Percentiles rank a stretch among this genome's conserved stretches.
These are phyloP conservation scores for Passer montanus DNA, from an alignment of 2,113 vertebrate genomes.

Conservation along the genomic window DNA sequence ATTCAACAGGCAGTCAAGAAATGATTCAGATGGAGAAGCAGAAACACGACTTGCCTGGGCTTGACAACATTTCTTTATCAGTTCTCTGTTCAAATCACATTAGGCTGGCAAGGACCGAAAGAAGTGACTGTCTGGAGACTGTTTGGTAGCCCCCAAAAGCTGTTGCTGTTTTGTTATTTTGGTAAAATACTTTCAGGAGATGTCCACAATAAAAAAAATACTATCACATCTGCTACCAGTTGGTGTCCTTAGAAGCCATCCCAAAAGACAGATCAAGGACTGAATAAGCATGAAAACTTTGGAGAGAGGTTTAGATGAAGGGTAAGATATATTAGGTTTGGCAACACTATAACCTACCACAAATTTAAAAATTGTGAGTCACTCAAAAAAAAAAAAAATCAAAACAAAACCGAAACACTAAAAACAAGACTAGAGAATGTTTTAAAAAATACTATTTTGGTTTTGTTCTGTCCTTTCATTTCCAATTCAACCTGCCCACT, in stretches of 20 bases:
- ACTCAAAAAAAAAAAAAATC: neutral
- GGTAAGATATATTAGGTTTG: slow-evolving; percentile 41
- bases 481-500: neutral
- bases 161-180: slow-evolving; percentile 18
- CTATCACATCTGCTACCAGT: slow-evolving; percentile 42
- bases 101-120: neutral
- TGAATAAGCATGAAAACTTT: slow-evolving; percentile 40
- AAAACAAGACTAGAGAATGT: neutral
- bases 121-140: neutral
- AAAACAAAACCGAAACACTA: neutral
- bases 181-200: slow-evolving; percentile 9
- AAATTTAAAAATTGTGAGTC: slow-evolving; percentile 47
- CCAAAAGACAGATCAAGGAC: slow-evolving; percentile 40
- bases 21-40: slow-evolving; percentile 51
- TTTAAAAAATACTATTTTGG: neutral
- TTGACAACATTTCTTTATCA: slow-evolving; percentile 49
- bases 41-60: slow-evolving; percentile 39
- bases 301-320: slow-evolving; percentile 40
- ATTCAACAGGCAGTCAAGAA: slow-evolving; percentile 53
- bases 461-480: neutral
- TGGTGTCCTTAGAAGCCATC: slow-evolving; percentile 49
- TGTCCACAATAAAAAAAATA: neutral
- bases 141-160: neutral
- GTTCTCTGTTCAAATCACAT: slow-evolving; percentile 34
- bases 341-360: slow-evolving; percentile 36